Evolutionary conservation across 1,140 invertebrate species (phyloP).

Genomic region (Plutomurus gul): DNA sequence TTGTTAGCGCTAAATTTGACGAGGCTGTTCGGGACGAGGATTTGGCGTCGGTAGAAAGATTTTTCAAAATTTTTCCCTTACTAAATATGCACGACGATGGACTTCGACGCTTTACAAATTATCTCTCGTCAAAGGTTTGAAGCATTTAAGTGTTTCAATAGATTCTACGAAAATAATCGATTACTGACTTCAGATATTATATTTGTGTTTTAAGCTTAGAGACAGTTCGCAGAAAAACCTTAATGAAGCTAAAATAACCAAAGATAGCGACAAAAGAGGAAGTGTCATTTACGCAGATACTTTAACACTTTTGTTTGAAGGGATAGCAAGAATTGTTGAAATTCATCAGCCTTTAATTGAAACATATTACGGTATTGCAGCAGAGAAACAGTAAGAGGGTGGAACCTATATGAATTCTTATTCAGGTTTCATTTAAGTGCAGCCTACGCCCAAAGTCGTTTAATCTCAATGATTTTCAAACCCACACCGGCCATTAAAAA

Average conservation of each 20-base stretch:
- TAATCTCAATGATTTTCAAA: too few species aligned
- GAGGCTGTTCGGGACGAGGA: conserved; percentile 89
- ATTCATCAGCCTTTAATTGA: conserved; percentile 91
- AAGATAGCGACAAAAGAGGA: conserved; percentile 70
- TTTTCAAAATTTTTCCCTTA: conserved; percentile 98
- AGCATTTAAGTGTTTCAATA: too few species aligned
- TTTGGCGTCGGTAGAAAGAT: conserved; percentile 87
- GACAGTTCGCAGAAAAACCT: conserved; percentile 76
- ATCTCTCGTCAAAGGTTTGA: conserved; percentile 82
- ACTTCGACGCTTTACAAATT: conserved; percentile 86
- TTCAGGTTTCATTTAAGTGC: too few species aligned
- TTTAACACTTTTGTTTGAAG: conserved; percentile 83
- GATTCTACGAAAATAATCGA: too few species aligned
- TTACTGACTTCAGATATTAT: not conserved
- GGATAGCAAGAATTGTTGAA: conserved; percentile 84
- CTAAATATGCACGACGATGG: conserved; percentile 91
- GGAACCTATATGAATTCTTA: too few species aligned
- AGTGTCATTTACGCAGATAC: conserved; percentile 81
- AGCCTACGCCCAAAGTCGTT: too few species aligned
- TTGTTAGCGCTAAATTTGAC: conserved; percentile 83
- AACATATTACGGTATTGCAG: conserved; percentile 91
- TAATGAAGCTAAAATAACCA: conserved; percentile 65
- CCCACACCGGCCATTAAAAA: too few species aligned
- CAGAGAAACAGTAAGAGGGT: too few species aligned
- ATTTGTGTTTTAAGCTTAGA: conserved; percentile 62